Evolutionary conservation across 2,113 vertebrate genomes (phyloP), one percentile per base, ranked within the genome.

Genomic region (Myocastor coypus): DNA sequence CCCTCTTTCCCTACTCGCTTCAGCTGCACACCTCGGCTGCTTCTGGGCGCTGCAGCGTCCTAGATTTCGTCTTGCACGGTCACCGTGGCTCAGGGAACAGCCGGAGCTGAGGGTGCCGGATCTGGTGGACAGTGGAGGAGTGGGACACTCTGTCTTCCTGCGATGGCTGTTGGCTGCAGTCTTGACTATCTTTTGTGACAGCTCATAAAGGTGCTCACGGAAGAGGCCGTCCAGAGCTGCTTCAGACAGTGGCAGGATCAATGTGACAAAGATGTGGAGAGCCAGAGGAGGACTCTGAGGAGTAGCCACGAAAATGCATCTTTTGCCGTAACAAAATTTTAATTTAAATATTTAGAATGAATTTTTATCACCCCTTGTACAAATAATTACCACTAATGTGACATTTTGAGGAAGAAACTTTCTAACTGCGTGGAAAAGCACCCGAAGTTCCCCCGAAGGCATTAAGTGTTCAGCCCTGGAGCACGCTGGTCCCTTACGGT

Each of bases 321-420:
- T 26, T 73, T 40, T 26, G 13, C 37, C 26, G 7, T 26, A 73
- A 73, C 24, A 40, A 37, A 73, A 11, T 40, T 37, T 73, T 73
- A 40, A 73, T 40, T 40, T 73, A 73, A 42, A 73, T 22, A 40
- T 40, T 73, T 11, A 26, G 10, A 69, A n/a, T 42, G 20, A 13
- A 73, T 42, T 73, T 73, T 73, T 73, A 22, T 75, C 22, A 42
- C 5, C 71, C 10, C 37, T 42, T 75, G 37, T 14, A 75, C 37
- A 77, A 85, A 71, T 87, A 87, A 92, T 80, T 91, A 85, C 12
- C 34, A 66, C 19, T 71, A 55, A 68, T 73, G 4, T 46, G 46
- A 66, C 50, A 42, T 77, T 93, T 66, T 52, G 40, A 91, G 7
- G 7, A 32, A 63, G 86, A 88, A 81, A 87, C n/a, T 75, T 94